phyloP scores from a whole-genome alignment of 2,888 invertebrate species.

The Pseudeuparius sepicola region DNA sequence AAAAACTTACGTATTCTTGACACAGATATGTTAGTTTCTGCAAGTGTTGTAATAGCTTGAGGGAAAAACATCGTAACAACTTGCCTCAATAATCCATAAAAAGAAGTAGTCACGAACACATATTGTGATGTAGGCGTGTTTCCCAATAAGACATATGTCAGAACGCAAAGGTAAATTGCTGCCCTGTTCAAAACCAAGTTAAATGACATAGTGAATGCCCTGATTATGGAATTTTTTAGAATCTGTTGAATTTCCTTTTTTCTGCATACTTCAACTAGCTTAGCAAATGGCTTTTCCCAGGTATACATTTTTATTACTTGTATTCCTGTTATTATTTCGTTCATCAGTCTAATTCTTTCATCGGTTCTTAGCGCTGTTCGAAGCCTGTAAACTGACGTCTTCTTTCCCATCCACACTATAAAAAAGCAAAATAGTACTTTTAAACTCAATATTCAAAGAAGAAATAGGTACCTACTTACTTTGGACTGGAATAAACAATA shows the following conservation, averaged over 20 bases:
- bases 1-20: constrained; percentile 46
- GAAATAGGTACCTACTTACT: too few species aligned
- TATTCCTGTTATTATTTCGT: constrained; percentile 77
- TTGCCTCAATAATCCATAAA: constrained; percentile 60
- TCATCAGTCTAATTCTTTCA: constrained; percentile 75
- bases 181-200: constrained; percentile 73
- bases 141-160: constrained; percentile 62
- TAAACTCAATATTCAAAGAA: too few species aligned
- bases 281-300: constrained; percentile 81
- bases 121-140: constrained; percentile 46
- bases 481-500: constrained; percentile 33
- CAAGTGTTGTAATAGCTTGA: constrained; percentile 53
- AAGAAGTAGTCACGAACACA: constrained; percentile 65
- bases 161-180: constrained; percentile 70
- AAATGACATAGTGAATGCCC: constrained; percentile 51
- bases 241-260: constrained; percentile 58
- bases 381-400: constrained; percentile 60
- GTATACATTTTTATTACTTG: constrained; percentile 94
- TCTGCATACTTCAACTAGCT: constrained; percentile 57
- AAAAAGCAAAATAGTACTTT: too few species aligned
- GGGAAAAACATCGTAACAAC: constrained; percentile 55
- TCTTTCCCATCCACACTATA: constrained; percentile 49
- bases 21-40: constrained; percentile 43
- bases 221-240: constrained; percentile 51
- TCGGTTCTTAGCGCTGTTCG: constrained; percentile 73